Evolutionary conservation across 2,888 invertebrate genomes (phyloP), one percentile per base, ranked within the genome.

Genomic region (Drosophila mimica): DNA sequence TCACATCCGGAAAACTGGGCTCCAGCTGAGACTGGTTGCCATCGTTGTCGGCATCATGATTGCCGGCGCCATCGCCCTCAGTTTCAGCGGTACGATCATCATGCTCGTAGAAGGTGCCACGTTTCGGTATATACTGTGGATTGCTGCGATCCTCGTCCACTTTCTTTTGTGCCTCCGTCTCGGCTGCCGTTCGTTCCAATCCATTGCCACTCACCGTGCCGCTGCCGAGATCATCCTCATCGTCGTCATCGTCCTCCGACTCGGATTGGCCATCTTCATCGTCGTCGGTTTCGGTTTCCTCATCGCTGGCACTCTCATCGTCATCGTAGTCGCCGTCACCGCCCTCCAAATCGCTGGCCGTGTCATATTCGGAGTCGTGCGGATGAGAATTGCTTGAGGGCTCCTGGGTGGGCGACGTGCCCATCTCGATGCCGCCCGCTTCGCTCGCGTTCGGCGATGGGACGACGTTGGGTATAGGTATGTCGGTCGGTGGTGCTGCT

Each of bases 31-130:
- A 48, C 25, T 74, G 89, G 6, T 69, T 59, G 9, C 70, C 71
- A 48, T 74, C 80, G 30, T 67, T 73, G 46, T 49, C 82, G 4
- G 74, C 76, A 38, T 87, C 89, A 0, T 38, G 34, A 13, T 38
- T 13, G 15, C 67, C 73, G 6, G 68, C 74, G 0, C 49, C 64
- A 1, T 82, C 89, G 5, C 78, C 82, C 36, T 91, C 91, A n/a
- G 95, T 95, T 56, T 96, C 96, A 28, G 96, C 95, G 7, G 97
- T 97, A 74, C 98, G 94, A 91, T 98, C 98, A 91, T 99, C 99
- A 90, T 99, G 99, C 87, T 99, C 99, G 90, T 99, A 99, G 93
- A 99, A 99, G 0, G 97, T 97, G 0, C 99, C 99, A 81, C 97
- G 95, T 92, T 99, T 98, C 0, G 99, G 99, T 82, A 99, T 98